Conservation (phyloP, 2,888 invertebrate species). For the Eupithecia vulgata region DNA sequence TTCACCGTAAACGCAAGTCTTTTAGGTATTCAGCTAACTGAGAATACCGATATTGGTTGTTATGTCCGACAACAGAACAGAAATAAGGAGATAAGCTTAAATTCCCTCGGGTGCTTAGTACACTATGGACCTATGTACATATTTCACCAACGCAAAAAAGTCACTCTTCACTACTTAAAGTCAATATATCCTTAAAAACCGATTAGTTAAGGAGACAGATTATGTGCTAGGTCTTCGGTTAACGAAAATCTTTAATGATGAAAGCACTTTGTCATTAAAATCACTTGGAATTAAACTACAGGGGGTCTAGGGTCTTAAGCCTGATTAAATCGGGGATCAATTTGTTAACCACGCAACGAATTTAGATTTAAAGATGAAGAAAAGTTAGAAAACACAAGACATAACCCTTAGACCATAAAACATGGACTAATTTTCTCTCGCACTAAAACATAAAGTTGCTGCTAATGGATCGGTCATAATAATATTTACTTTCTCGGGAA, state of each 20-base stretch:
- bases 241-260: neutral
- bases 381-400: neutral
- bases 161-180: neutral
- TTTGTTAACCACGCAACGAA: neutral
- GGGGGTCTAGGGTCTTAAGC: neutral
- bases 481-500: conserved; percentile 26
- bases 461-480: neutral
- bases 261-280: neutral
- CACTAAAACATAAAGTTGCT: neutral
- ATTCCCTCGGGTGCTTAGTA: neutral
- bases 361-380: neutral
- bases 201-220: neutral
- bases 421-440: neutral
- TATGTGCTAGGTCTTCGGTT: neutral
- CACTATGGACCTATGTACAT: neutral
- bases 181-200: neutral
- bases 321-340: neutral
- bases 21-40: neutral
- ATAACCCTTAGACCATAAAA: neutral
- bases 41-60: neutral
- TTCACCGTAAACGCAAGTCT: neutral
- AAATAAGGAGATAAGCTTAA: neutral
- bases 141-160: neutral
- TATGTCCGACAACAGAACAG: too few relatives aligned
- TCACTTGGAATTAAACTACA: neutral